Evolutionary conservation across 2,797 vertebrate genomes (phyloP), one percentile per base, ranked within the genome.

Genomic region (Alca torda): DNA sequence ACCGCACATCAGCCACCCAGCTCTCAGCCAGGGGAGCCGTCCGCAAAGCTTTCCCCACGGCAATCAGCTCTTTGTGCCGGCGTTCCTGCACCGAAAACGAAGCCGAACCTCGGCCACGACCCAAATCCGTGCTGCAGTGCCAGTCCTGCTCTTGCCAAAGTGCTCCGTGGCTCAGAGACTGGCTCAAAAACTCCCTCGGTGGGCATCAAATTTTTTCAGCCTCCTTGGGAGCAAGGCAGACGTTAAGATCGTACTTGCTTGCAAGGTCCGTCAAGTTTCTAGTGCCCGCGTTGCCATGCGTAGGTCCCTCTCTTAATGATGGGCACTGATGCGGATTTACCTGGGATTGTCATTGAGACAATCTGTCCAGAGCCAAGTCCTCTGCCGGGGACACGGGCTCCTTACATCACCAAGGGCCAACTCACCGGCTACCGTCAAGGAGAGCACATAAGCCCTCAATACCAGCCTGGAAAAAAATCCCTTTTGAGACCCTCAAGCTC

Each of bases 111-210:
- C 7, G 0, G 31, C 46, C 2, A 2, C 18, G 8, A 57, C 11
- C 57, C 33, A n/a, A 18, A 31, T 14, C 48, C 25, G 1, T 0
- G 4, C 30, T 3, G 1, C 1, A 1, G 16, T 0, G 13, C 0
- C 5, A 19, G 20, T 18, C 11, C 46, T 8, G 28, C 28, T 72
- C 59, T 33, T 31, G 61, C 45, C 65, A 25, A 31, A 68, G 67
- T 1, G 10, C 51, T 60, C 30, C 3, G 8, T 0, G 2, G 50
- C 59, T 69, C 46, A 33, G 9, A 72, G 10, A 39, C 4, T 1
- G 7, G 7, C 67, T 25, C 74, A 23, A 10, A 57, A 59, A 26
- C 0, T 0, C 30, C 3, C 43, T 11, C 0, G 2, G 28, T 1
- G 37, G 20, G 45, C 11, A 23, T 4, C 1, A 9, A 13, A n/a